These are phyloP conservation scores for Podarcis cretensis DNA, from an alignment of 2,113 vertebrate species.

Conservation along the genomic window DNA sequence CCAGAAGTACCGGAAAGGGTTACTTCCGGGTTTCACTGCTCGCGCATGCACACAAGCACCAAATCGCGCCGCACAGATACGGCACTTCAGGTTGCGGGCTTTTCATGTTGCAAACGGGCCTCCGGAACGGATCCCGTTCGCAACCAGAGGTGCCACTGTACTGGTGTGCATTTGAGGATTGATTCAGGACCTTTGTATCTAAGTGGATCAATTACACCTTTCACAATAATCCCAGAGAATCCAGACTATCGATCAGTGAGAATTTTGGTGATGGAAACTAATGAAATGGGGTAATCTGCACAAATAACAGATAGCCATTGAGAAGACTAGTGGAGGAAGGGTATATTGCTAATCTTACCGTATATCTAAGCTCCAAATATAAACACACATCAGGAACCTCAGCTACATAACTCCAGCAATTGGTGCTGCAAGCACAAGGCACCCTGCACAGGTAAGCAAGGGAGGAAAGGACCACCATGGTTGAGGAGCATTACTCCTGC, in stretches of 20 bases:
- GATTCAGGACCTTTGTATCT: constrained; percentile 61
- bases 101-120: too few relatives aligned
- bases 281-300: background rate
- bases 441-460: background rate
- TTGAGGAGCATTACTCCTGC: too few relatives aligned
- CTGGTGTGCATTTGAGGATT: constrained; percentile 49
- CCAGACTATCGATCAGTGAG: background rate
- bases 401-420: too few relatives aligned
- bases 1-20: too few relatives aligned
- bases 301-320: background rate
- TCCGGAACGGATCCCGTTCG: too few relatives aligned
- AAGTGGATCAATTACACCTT: background rate
- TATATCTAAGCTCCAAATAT: background rate
- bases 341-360: background rate
- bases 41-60: too few relatives aligned
- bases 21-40: too few relatives aligned
- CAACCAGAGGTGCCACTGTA: background rate
- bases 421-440: background rate
- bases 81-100: too few relatives aligned
- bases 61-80: too few relatives aligned
- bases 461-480: background rate
- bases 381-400: background rate
- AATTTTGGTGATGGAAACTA: background rate
- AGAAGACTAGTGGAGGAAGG: background rate
- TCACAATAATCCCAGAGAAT: background rate